Evolutionary conservation across 2,888 invertebrate species (phyloP).

Genomic region (Epistrophe eligans): DNA sequence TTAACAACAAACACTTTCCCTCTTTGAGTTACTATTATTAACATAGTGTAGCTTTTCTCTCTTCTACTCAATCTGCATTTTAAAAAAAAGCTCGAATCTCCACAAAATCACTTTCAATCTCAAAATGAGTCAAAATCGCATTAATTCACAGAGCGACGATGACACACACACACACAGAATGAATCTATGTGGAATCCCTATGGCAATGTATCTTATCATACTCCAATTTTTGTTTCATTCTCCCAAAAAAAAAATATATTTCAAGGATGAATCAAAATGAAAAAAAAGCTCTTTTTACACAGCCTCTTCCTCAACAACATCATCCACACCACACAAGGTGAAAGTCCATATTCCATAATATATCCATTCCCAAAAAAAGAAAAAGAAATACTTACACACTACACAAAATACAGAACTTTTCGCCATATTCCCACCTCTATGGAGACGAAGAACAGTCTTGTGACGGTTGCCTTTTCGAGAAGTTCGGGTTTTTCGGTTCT

Average conservation of each 20-base stretch:
- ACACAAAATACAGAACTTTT: slow-evolving; percentile 66
- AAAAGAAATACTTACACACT: neutral
- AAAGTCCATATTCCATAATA: slow-evolving; percentile 29
- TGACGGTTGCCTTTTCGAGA: slow-evolving; percentile 74
- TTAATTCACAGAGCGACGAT: neutral
- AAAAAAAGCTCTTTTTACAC: slow-evolving; percentile 50
- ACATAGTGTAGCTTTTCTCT: slow-evolving; percentile 38
- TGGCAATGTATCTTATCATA: slow-evolving; percentile 72
- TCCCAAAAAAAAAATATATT: slow-evolving; percentile 45
- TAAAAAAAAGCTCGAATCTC: slow-evolving; percentile 22
- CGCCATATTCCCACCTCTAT: slow-evolving; percentile 60
- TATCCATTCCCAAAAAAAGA: neutral
- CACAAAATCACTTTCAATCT: slow-evolving; percentile 71
- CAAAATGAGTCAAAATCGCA: slow-evolving; percentile 65
- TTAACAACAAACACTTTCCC: slow-evolving; percentile 40
- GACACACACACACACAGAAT: slow-evolving; percentile 27
- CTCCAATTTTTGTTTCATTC: slow-evolving; percentile 17
- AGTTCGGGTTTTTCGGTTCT: slow-evolving; percentile 68
- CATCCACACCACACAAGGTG: slow-evolving; percentile 22
- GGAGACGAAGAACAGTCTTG: slow-evolving; percentile 68
- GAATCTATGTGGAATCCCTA: slow-evolving; percentile 22
- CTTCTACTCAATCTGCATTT: slow-evolving; percentile 35
- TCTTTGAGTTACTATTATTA: slow-evolving; percentile 6
- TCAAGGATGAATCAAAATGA: slow-evolving; percentile 71
- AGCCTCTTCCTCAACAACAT: slow-evolving; percentile 11